phyloP scores from a whole-genome alignment of 2,888 invertebrate species.

The Troides oblongomaculatus region DNA sequence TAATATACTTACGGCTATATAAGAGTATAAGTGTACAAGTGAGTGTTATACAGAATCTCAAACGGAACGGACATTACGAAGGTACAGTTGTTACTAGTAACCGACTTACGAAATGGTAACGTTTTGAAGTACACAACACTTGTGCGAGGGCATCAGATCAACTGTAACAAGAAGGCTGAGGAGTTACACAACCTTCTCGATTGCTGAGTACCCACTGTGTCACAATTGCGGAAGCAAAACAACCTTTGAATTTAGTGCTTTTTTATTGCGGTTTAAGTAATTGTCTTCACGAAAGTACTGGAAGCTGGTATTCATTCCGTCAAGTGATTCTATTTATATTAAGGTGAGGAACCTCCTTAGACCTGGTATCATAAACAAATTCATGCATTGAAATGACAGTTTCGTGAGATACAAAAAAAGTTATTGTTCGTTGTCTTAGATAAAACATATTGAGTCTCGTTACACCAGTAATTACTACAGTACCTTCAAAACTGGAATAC shows the following conservation, averaged over 20 bases:
- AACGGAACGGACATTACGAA: constrained; percentile 10
- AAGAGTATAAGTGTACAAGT: background rate
- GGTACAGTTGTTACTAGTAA: constrained; percentile 4
- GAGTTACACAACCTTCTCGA: constrained; percentile 16
- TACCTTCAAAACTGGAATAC: too few species aligned
- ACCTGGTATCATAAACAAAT: too few species aligned
- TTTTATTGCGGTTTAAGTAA: constrained; percentile 1
- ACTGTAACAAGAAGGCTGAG: constrained; percentile 12
- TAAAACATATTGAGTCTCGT: too few species aligned
- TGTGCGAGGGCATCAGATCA: constrained; percentile 17
- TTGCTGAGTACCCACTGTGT: constrained; percentile 10
- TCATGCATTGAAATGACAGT: too few species aligned
- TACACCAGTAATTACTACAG: too few species aligned
- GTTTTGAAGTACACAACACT: constrained; percentile 20
- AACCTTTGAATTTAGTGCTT: background rate
- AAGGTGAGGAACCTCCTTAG: background rate
- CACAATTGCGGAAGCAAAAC: constrained; percentile 10
- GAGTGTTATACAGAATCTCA: background rate
- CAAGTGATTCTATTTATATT: background rate
- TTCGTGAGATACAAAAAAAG: too few species aligned
- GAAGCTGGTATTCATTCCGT: background rate
- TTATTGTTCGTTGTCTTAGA: too few species aligned
- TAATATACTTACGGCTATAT: background rate
- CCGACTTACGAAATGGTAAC: constrained; percentile 11
- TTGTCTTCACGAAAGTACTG: background rate